phyloP scores from a whole-genome alignment of 2,888 invertebrate genomes.

The Adineta ricciae region DNA sequence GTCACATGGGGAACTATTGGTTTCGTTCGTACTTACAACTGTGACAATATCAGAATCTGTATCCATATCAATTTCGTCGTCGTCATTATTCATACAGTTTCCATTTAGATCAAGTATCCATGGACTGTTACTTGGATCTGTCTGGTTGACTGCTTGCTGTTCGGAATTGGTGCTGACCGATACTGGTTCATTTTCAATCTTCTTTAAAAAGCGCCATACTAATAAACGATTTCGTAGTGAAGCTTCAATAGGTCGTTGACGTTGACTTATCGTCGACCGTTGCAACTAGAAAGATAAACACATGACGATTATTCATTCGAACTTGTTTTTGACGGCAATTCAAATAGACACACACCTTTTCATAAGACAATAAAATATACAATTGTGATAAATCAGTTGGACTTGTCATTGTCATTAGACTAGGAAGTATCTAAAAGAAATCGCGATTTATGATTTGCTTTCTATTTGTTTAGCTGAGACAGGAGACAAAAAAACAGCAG shows the following conservation, averaged over 20 bases:
- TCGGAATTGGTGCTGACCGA: background rate
- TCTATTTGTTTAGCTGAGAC: background rate
- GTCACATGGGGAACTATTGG: background rate
- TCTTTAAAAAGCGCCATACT: constrained; percentile 8
- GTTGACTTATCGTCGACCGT: constrained; percentile 1
- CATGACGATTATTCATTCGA: background rate
- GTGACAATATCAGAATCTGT: background rate
- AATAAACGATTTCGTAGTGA: background rate
- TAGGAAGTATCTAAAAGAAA: background rate
- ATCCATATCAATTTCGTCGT: background rate
- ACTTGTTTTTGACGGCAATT: background rate
- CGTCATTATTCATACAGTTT: background rate
- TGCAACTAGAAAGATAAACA: background rate
- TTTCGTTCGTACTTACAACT: background rate
- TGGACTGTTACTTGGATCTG: background rate
- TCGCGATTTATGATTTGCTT: background rate
- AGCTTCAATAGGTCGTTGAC: background rate
- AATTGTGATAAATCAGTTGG: background rate
- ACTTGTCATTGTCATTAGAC: background rate
- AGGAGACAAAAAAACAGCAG: background rate
- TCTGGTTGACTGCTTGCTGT: background rate
- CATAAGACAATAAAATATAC: background rate
- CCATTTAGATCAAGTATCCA: background rate
- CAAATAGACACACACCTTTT: background rate
- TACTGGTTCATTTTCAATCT: constrained; percentile 20